Conservation (phyloP, 2,113 vertebrate species). For the Clinocottus analis region DNA sequence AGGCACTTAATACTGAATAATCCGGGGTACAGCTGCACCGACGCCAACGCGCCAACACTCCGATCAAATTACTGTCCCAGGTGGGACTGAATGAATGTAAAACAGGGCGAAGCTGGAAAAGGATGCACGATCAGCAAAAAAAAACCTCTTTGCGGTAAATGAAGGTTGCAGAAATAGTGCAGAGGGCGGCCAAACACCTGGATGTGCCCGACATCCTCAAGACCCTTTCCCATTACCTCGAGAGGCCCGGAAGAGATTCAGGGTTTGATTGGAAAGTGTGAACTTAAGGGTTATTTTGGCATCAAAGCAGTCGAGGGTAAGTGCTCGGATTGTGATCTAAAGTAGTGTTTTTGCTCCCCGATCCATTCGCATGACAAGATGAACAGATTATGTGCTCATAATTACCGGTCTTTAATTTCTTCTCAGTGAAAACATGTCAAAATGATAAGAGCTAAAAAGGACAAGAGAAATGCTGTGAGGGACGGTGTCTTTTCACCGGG, state of each 20-base stretch:
- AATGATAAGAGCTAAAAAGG: conserved; percentile 21
- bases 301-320: background rate
- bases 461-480: conserved; percentile 20
- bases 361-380: conserved; percentile 33
- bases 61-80: conserved; percentile 42
- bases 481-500: conserved; percentile 22
- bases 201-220: conserved; percentile 11
- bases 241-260: background rate
- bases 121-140: conserved; percentile 57
- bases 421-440: conserved; percentile 47
- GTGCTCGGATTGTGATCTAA: conserved; percentile 6
- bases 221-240: conserved; percentile 1
- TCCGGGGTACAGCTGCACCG: background rate
- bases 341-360: background rate
- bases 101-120: conserved; percentile 17
- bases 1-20: conserved; percentile 25
- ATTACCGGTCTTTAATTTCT: conserved; percentile 30
- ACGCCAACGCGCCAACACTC: conserved; percentile 22
- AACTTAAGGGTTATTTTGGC: conserved; percentile 9
- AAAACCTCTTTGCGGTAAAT: conserved; percentile 27
- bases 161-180: conserved; percentile 53
- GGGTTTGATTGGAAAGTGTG: conserved; percentile 9
- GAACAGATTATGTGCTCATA: conserved; percentile 27
- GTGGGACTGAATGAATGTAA: conserved; percentile 45
- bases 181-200: conserved; percentile 45